Percentiles rank a stretch among this genome's conserved stretches.
Evolutionary conservation across 2,888 invertebrate species (phyloP).

Genomic region (Parnassius smintheus): DNA sequence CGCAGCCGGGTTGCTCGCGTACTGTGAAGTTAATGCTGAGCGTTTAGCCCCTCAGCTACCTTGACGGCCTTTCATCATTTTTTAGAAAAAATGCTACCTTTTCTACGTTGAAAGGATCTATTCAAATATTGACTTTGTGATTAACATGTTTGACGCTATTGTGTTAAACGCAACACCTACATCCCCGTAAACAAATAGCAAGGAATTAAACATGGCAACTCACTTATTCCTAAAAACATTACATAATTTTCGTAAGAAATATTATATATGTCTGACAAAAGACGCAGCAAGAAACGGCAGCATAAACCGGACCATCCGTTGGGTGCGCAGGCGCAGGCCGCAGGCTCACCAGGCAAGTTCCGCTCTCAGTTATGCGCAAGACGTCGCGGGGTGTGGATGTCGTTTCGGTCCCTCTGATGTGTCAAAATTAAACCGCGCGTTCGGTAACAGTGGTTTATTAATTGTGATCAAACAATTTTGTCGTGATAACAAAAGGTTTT

Average conservation of each 20-base stretch:
- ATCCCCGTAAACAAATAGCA: slow-evolving; percentile 18
- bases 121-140: slow-evolving; percentile 8
- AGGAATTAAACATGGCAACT: slow-evolving; percentile 29
- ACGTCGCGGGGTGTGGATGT: slow-evolving; percentile 54
- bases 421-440: slow-evolving; percentile 56
- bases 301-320: slow-evolving; percentile 72
- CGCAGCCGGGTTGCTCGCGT: too few relatives aligned
- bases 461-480: slow-evolving; percentile 59
- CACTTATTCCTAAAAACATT: slow-evolving; percentile 39
- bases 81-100: slow-evolving; percentile 4
- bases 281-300: slow-evolving; percentile 58
- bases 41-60: too few relatives aligned
- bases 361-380: slow-evolving; percentile 61
- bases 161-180: slow-evolving; percentile 20
- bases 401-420: slow-evolving; percentile 33
- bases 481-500: slow-evolving; percentile 45
- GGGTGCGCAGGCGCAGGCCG: slow-evolving; percentile 55
- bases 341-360: slow-evolving; percentile 65
- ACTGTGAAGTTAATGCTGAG: too few relatives aligned
- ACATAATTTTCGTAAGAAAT: slow-evolving; percentile 60
- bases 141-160: slow-evolving; percentile 15
- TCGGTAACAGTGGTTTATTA: slow-evolving; percentile 59
- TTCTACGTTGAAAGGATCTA: background rate
- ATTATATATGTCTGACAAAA: slow-evolving; percentile 65
- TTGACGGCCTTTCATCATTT: too few relatives aligned